A percentile compares a stretch with the other conserved stretches of the same genome.
Evolutionary conservation across 2,797 vertebrate genomes (phyloP).

Genomic region (Xenopus petersii): DNA sequence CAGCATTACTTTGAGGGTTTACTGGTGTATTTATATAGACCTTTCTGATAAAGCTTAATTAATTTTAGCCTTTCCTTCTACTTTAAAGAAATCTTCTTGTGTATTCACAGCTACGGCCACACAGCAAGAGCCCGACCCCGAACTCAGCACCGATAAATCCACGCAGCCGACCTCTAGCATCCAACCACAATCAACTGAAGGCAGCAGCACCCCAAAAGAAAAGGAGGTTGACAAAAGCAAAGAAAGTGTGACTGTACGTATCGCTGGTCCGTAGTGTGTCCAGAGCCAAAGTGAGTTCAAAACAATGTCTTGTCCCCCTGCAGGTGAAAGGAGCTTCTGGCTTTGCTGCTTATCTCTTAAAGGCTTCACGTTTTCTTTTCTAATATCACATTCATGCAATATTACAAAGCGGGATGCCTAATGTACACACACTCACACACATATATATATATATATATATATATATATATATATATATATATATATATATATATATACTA

Average conservation of each 20-base stretch:
- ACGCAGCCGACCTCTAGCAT: slow-evolving; percentile 72
- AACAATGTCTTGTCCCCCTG: slow-evolving; percentile 16
- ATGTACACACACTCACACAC: neutral
- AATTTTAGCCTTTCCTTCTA: too few species aligned
- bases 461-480: too few species aligned
- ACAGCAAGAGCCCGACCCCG: slow-evolving; percentile 87
- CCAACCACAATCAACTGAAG: slow-evolving; percentile 71
- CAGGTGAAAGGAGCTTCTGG: neutral
- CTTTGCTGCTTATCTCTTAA: slow-evolving; percentile 28
- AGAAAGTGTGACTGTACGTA: slow-evolving; percentile 80
- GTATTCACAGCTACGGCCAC: slow-evolving; percentile 78
- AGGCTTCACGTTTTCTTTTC: slow-evolving; percentile 17
- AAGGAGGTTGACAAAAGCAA: slow-evolving; percentile 90
- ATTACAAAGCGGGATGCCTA: neutral
- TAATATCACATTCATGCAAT: neutral
- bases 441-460: too few species aligned
- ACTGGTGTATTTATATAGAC: too few species aligned
- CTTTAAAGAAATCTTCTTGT: neutral
- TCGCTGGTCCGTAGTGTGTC: slow-evolving; percentile 46
- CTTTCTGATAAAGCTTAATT: too few species aligned
- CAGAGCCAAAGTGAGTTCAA: slow-evolving; percentile 37
- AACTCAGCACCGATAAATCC: slow-evolving; percentile 80
- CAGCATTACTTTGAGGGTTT: too few species aligned
- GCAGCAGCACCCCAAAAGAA: slow-evolving; percentile 74
- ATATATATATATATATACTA: too few species aligned